A percentile compares a stretch with the other conserved stretches of the same genome.
Evolutionary conservation across 2,113 vertebrate species (phyloP).

Genomic region (Petromus typicus): DNA sequence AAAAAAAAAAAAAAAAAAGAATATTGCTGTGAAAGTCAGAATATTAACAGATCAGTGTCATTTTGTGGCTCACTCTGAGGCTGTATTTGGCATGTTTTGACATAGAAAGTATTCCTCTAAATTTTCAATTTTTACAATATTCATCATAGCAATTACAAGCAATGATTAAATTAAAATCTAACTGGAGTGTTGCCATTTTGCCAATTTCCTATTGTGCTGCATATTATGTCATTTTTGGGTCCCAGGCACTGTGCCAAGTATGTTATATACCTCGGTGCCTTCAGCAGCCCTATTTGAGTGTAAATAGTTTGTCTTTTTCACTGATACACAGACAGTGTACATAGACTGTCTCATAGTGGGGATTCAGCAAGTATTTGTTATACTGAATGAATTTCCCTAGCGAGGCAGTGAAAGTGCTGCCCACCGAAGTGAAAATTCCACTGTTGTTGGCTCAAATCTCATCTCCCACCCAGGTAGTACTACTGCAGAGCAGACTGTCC

Average conservation of each 20-base stretch:
- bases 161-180: conserved; percentile 60
- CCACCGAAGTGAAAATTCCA: not conserved
- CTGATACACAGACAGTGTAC: not conserved
- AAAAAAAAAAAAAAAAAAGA: too few species aligned
- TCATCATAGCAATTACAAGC: conserved; percentile 62
- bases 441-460: conserved; percentile 8
- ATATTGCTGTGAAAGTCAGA: conserved; percentile 45
- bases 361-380: conserved; percentile 9
- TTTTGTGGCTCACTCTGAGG: conserved; percentile 46
- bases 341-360: not conserved
- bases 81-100: conserved; percentile 69
- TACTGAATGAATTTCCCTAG: conserved; percentile 32
- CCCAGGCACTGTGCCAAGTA: not conserved
- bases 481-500: not conserved
- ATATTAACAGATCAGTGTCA: conserved; percentile 53
- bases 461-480: not conserved
- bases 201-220: conserved; percentile 9
- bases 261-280: not conserved
- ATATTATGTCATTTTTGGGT: not conserved
- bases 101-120: conserved; percentile 53
- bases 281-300: not conserved
- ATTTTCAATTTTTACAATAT: conserved; percentile 45
- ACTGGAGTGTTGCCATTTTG: conserved; percentile 22
- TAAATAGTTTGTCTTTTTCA: not conserved
- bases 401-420: not conserved